Evolutionary conservation across 2,888 invertebrate species (phyloP).

Genomic region (Ectobius pallidus): DNA sequence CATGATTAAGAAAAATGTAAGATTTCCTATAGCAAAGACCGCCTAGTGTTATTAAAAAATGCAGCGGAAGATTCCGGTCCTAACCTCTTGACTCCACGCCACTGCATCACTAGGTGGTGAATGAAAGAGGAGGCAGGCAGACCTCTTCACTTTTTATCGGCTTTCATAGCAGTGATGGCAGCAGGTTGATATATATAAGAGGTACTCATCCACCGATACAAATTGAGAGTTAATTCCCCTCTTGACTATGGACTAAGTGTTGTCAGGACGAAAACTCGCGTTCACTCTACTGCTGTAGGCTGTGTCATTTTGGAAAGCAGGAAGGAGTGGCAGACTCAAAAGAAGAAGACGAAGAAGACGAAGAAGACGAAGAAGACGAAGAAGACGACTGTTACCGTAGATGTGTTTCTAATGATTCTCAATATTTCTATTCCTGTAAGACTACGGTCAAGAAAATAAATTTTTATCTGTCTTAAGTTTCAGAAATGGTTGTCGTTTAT

Average conservation of each 20-base stretch:
- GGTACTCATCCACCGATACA: constrained; percentile 29
- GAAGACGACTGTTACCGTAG: too few relatives aligned
- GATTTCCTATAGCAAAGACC: too few relatives aligned
- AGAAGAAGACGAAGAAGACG: background rate
- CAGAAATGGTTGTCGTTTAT: too few relatives aligned
- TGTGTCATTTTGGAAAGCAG: background rate
- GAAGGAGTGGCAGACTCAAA: background rate
- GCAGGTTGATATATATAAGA: constrained; percentile 15
- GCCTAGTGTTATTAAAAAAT: too few relatives aligned
- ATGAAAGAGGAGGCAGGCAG: background rate
- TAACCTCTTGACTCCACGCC: too few relatives aligned
- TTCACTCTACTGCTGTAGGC: background rate
- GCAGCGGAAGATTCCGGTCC: too few relatives aligned
- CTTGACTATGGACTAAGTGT: background rate
- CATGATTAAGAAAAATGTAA: too few relatives aligned
- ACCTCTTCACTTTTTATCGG: constrained; percentile 24
- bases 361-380: background rate
- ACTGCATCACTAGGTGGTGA: too few relatives aligned
- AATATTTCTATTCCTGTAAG: too few relatives aligned
- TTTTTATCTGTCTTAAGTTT: too few relatives aligned
- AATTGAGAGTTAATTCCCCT: constrained; percentile 30
- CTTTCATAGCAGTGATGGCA: constrained; percentile 1
- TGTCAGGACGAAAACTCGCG: background rate
- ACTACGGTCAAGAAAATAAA: too few relatives aligned
- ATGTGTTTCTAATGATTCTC: too few relatives aligned